Evolutionary conservation across 2,113 vertebrate genomes (phyloP), one percentile per base, ranked within the genome.

Genomic region (Pygathrix nemaeus): DNA sequence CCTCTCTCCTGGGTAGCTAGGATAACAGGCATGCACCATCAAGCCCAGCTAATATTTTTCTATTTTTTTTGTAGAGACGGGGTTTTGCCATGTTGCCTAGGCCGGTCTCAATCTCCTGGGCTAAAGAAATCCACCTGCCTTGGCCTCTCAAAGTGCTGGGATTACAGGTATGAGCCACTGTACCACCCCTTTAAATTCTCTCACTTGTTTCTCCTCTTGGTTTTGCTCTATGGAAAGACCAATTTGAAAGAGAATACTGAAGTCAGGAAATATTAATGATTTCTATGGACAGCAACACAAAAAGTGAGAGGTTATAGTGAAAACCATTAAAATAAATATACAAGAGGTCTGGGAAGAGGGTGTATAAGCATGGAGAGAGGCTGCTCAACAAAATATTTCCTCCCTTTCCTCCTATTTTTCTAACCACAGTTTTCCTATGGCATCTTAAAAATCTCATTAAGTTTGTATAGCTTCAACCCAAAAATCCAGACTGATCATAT

Each of bases 381-480:
- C 30, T 17, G 30, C 45, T 92, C 27, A 80, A 70, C 52, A 35
- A 17, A 79, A 6, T 70, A 64, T 59, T 57, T 66, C 5, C 35
- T 97, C 14, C 5, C 14, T 90, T 68, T 88, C 45, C 45, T 95
- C 30, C 94, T 70, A 72, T 82, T 92, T 89, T 92, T 43, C 72
- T 89, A 72, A 38, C 5, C 14, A 27, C 6, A 84, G 9, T 87
- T 95, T 86, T 90, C 8, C 82, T 38, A 90, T 0, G 17, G 1
- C 72, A 78, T 1, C 61, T 73, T 88, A 38, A 87, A 86, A 40
- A 81, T 78, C 52, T 70, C 40, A 92, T 43, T 70, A 90, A 92
- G 14, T 78, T 5, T 96, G 43, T n/a, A 81, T 23, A 76, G 57
- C 57, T 90, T 48, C 7, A 59, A 27, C 38, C 38, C 45, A 43